Percentiles rank a stretch among this genome's conserved stretches.
These are phyloP conservation scores for Cladorhizidae sp. DNA, from an alignment of 37 sponge, comb jelly and placozoan genomes.

Conservation along the genomic window DNA sequence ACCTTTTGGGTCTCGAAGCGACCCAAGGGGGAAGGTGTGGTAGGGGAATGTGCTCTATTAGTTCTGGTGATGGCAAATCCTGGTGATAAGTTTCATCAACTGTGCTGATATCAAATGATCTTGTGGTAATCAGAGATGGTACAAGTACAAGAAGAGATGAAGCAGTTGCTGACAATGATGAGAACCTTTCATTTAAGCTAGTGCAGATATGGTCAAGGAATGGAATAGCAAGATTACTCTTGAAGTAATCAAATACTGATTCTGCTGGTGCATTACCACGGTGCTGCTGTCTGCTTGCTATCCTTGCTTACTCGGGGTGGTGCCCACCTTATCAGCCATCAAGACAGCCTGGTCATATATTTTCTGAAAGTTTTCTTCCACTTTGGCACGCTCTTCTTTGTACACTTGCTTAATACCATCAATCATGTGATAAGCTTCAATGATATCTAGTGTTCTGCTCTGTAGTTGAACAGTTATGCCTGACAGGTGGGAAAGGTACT, in stretches of 20 bases:
- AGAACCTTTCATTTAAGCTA: slow-evolving; percentile 16
- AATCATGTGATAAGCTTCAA: slow-evolving; percentile 46
- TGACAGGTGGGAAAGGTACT: slow-evolving; percentile 21
- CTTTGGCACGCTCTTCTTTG: slow-evolving; percentile 30
- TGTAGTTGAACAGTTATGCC: slow-evolving; percentile 54
- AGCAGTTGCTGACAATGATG: slow-evolving; percentile 17
- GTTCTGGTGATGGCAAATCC: slow-evolving; percentile 9
- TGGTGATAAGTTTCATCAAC: neutral
- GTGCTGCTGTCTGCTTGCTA: slow-evolving; percentile 50
- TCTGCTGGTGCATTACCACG: slow-evolving; percentile 29
- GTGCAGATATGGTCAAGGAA: slow-evolving; percentile 40
- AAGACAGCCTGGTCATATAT: slow-evolving; percentile 30
- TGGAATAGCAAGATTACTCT: slow-evolving; percentile 45
- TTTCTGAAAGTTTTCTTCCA: slow-evolving; percentile 27
- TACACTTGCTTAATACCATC: slow-evolving; percentile 15
- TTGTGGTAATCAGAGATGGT: slow-evolving; percentile 13
- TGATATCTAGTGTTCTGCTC: slow-evolving; percentile 38
- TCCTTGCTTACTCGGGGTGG: slow-evolving; percentile 55
- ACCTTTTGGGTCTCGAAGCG: too few relatives aligned
- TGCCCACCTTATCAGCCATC: slow-evolving; percentile 38
- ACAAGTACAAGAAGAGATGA: slow-evolving; percentile 15
- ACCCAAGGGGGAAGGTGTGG: too few relatives aligned
- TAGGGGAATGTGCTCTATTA: too few relatives aligned
- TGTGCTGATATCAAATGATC: neutral
- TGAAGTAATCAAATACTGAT: slow-evolving; percentile 33